These are phyloP conservation scores for Indri indri DNA, from an alignment of 2,113 vertebrate species.

Conservation along the genomic window DNA sequence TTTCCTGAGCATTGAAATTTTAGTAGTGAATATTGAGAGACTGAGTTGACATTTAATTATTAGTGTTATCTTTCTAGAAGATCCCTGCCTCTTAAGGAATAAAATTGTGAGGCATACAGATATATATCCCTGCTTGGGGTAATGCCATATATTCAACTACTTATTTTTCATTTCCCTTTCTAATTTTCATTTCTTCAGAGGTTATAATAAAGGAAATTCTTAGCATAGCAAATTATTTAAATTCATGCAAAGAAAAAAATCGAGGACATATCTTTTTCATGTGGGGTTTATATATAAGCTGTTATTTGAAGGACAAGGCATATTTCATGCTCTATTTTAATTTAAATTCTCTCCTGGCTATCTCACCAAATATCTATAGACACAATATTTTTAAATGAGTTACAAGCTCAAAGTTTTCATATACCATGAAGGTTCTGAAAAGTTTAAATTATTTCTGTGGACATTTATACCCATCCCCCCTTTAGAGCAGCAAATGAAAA, in stretches of 20 bases:
- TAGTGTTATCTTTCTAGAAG: conserved; percentile 7
- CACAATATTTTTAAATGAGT: conserved; percentile 49
- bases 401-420: conserved; percentile 35
- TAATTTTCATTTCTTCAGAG: conserved; percentile 16
- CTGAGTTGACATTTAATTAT: conserved; percentile 24
- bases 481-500: conserved; percentile 42
- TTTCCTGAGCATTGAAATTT: neutral
- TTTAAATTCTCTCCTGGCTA: conserved; percentile 55
- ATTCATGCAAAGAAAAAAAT: conserved; percentile 48
- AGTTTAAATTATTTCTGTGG: conserved; percentile 39
- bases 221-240: conserved; percentile 59
- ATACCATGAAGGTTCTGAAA: neutral
- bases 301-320: conserved; percentile 53
- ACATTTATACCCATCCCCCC: neutral
- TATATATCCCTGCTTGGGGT: neutral
- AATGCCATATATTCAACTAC: neutral
- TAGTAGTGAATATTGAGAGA: neutral
- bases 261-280: neutral
- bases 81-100: conserved; percentile 2
- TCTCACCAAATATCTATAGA: conserved; percentile 25
- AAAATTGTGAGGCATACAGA: neutral
- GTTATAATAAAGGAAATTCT: conserved; percentile 38
- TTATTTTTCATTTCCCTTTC: conserved; percentile 36
- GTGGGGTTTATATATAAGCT: conserved; percentile 39
- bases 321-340: conserved; percentile 52